These are phyloP conservation scores for Agriopis leucophaearia DNA, from an alignment of 2,888 invertebrate genomes.

Conservation along the genomic window DNA sequence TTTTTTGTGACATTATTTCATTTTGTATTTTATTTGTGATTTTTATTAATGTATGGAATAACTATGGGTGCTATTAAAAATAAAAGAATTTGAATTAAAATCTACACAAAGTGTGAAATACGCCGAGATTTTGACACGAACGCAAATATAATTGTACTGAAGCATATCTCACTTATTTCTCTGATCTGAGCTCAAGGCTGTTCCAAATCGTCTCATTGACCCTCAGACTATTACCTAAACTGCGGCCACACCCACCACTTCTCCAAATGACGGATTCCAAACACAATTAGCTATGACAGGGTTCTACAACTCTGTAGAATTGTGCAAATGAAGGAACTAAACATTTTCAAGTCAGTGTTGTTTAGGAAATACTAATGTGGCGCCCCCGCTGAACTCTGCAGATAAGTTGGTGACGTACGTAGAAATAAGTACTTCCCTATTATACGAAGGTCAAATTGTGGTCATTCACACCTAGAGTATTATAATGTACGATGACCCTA, in stretches of 20 bases:
- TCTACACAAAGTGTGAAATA: no score
- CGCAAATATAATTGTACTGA: background rate
- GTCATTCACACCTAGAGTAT: background rate
- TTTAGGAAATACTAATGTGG: no score
- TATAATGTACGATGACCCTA: background rate
- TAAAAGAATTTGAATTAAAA: no score
- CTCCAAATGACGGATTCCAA: background rate
- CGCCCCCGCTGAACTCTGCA: no score
- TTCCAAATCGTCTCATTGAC: background rate
- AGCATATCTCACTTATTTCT: no score
- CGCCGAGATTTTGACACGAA: background rate
- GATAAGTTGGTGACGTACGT: no score
- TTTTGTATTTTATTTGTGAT: no score
- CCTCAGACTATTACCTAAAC: background rate
- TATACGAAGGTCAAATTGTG: background rate
- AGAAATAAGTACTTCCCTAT: background rate
- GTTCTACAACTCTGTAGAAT: background rate
- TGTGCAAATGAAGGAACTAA: no score
- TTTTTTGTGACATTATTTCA: no score
- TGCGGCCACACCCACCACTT: background rate
- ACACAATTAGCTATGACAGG: background rate
- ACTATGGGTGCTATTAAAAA: no score
- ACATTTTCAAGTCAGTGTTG: no score
- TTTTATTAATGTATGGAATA: no score
- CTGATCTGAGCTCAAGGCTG: background rate